Evolutionary conservation across 1,140 invertebrate species (phyloP).

Genomic region (Leptopilina clavipes): DNA sequence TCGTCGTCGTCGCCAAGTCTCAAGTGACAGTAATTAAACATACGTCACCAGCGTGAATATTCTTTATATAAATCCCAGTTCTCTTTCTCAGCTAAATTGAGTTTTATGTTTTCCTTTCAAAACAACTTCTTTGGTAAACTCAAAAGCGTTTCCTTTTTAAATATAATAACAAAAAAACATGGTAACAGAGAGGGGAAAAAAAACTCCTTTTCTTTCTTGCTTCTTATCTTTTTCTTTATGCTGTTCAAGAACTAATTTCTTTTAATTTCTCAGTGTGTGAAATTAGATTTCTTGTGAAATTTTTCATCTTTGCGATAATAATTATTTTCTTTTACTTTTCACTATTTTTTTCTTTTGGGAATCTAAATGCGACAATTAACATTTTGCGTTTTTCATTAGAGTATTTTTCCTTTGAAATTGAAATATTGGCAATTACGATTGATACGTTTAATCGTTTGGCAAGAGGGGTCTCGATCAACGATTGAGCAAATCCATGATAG

Average conservation of each 20-base stretch:
- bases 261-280: too few relatives aligned
- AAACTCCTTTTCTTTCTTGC: not conserved
- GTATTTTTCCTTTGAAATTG: not conserved
- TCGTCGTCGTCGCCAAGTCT: slow-evolving; percentile 47
- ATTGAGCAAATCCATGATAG: slow-evolving; percentile 18
- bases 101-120: not conserved
- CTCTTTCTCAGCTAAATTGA: not conserved
- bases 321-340: too few relatives aligned
- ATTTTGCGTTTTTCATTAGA: not conserved
- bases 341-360: too few relatives aligned
- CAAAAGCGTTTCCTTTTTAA: not conserved
- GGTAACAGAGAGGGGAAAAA: too few relatives aligned
- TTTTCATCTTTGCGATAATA: too few relatives aligned
- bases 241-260: too few relatives aligned
- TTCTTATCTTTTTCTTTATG: too few relatives aligned
- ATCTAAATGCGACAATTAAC: too few relatives aligned
- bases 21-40: slow-evolving; percentile 43
- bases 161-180: too few relatives aligned
- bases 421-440: slow-evolving; percentile 2
- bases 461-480: not conserved
- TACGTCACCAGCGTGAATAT: not conserved
- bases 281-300: too few relatives aligned
- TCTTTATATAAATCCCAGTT: not conserved
- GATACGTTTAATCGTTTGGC: not conserved
- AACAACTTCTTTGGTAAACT: not conserved